These are phyloP conservation scores for Rhopalosiphum padi DNA, from an alignment of 1,140 invertebrate genomes.

Conservation along the genomic window DNA sequence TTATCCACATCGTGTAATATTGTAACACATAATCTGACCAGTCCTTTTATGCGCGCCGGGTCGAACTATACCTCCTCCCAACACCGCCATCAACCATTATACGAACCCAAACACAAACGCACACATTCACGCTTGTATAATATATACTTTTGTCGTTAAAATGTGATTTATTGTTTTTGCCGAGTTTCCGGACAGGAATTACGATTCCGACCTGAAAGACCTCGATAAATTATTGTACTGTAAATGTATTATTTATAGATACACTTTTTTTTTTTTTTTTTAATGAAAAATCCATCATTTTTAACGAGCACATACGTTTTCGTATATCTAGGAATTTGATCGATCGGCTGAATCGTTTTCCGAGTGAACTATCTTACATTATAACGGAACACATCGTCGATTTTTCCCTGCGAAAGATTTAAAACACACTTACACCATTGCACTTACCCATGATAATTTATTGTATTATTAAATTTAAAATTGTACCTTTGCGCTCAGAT, in stretches of 20 bases:
- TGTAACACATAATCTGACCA: slow-evolving; percentile 13
- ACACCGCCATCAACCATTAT: background rate
- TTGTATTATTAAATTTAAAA: background rate
- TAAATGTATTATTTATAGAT: slow-evolving; percentile 1
- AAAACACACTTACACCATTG: background rate
- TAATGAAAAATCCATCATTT: slow-evolving; percentile 8
- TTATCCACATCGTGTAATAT: background rate
- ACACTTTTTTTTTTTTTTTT: background rate
- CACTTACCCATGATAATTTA: background rate
- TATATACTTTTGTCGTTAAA: slow-evolving; percentile 31
- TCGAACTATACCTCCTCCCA: background rate
- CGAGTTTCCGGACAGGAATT: slow-evolving; percentile 31
- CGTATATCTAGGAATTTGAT: background rate
- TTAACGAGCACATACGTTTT: background rate
- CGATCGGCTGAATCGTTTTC: background rate
- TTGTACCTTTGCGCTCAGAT: background rate
- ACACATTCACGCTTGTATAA: background rate
- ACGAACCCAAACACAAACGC: background rate
- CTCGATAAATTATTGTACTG: slow-evolving; percentile 28
- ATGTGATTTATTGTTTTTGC: slow-evolving; percentile 42
- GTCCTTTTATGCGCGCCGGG: background rate
- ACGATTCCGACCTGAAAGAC: slow-evolving; percentile 20
- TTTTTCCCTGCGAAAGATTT: background rate
- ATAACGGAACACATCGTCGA: background rate
- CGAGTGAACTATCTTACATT: background rate